phyloP scores from a whole-genome alignment of 2,888 invertebrate species.

The Meteorus cinctellus region DNA sequence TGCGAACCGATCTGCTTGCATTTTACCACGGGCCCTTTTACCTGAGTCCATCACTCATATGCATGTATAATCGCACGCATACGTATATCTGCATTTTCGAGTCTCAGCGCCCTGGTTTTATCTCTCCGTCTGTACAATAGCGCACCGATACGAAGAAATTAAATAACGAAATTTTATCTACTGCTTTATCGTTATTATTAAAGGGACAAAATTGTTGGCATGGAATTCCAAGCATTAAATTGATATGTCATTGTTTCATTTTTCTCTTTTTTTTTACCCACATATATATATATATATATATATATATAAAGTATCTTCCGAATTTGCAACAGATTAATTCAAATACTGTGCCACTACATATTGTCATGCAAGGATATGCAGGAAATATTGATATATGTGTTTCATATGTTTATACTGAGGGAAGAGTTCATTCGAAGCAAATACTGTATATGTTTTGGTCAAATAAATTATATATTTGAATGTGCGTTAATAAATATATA shows the following conservation, averaged over 20 bases:
- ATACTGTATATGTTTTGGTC: too few species aligned
- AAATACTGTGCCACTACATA: conserved; percentile 1
- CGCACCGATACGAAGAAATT: conserved; percentile 21
- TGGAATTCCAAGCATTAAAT: conserved; percentile 4
- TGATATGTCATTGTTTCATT: conserved; percentile 27
- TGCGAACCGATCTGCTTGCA: conserved; percentile 37
- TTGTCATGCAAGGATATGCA: neutral
- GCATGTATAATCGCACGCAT: neutral
- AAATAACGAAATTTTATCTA: conserved; percentile 29
- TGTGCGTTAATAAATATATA: too few species aligned
- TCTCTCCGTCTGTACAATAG: conserved; percentile 32
- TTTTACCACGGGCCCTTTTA: conserved; percentile 39
- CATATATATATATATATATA: conserved; percentile 12
- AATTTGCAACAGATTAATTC: neutral
- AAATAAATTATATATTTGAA: too few species aligned
- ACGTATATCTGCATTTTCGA: neutral
- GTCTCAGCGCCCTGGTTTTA: conserved; percentile 12
- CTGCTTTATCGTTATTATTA: conserved; percentile 15
- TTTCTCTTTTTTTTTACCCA: neutral
- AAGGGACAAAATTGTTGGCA: conserved; percentile 20
- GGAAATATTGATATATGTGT: conserved; percentile 4
- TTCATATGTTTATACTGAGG: too few species aligned
- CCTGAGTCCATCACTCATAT: conserved; percentile 16
- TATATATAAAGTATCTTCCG: neutral
- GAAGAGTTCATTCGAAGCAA: too few species aligned